Percentiles rank a stretch among this genome's conserved stretches.
These are phyloP conservation scores for Tetramorium parvispinum DNA, from an alignment of 1,140 invertebrate species.

Conservation along the genomic window DNA sequence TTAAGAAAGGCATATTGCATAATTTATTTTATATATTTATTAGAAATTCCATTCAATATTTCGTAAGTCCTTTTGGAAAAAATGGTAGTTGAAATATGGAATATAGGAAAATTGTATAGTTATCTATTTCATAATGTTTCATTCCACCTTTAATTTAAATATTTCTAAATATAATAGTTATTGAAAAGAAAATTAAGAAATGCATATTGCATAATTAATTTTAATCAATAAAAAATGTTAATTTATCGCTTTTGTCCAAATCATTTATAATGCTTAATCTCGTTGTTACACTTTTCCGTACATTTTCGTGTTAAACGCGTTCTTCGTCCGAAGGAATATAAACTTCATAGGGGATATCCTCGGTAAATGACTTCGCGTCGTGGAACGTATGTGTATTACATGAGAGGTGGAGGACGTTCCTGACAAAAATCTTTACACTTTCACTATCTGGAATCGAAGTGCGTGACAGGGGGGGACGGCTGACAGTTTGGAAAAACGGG, in stretches of 20 bases:
- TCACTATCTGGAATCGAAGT: slow-evolving; percentile 63
- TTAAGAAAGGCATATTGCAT: background rate
- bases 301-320: background rate
- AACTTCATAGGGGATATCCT: background rate
- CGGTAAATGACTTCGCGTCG: background rate
- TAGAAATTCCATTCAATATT: background rate
- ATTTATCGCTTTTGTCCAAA: background rate
- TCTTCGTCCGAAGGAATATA: background rate
- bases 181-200: background rate
- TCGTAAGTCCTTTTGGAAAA: background rate
- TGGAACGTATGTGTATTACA: slow-evolving; percentile 5
- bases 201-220: background rate
- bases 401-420: slow-evolving; percentile 52
- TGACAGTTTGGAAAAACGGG: slow-evolving; percentile 64
- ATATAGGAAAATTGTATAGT: background rate
- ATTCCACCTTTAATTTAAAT: background rate
- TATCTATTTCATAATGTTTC: background rate
- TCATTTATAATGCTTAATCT: background rate
- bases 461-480: slow-evolving; percentile 19
- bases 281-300: background rate
- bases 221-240: background rate
- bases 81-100: background rate
- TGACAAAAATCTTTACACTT: slow-evolving; percentile 57
- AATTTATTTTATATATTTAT: background rate
- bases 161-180: background rate